Base-by-base conservation (phyloP, 2,888 invertebrate genomes). In the Anorthoa munda region DNA sequence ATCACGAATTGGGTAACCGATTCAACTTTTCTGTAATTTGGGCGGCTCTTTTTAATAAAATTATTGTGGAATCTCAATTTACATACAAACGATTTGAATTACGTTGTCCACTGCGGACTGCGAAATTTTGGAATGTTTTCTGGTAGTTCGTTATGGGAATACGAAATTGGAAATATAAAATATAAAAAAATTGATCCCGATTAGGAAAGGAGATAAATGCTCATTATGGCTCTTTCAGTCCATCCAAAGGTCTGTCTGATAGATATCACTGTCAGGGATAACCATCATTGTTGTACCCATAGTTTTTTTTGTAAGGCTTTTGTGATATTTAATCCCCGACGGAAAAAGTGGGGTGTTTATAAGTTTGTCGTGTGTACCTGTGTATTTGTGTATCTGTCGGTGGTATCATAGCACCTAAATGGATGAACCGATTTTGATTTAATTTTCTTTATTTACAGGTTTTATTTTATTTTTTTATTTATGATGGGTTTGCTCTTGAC, bases 21-120 rank as follows among this genome's bases (percentile, higher is more conserved):
- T 78, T 66, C 18, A 72, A 64, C 79, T 72, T 78, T 66, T 64
- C 21, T 56, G 61, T 77, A 72, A 72, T 78, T 72, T 26, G 21
- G 53, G 26, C 56, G 51, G 39, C 18, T 72, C 72, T 66, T 77
- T 75, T 77, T 53, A 72, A 78, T 66, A 53, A 78, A 78, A 72
- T 66, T 31, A 77, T 21, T 77, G 66, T 58, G 66, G 72, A 66
- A 72, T 78, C 66, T 58, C 56, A 77, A 77, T 77, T 78, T 66
- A 78, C 77, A 77, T 78, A 58, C 66, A 72, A 78, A 78, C 61
- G 77, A 78, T 77, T 77, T 48, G 51, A 63, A 78, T 77, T 56
- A 45, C 51, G 59, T 18, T 48, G 45, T 55, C 61, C 72, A 12
- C 56, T n/a, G 45, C 17, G 72, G 66, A 21, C 12, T 66, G 7